phyloP scores from a whole-genome alignment of 2,888 invertebrate species.

The Meteorus colon region DNA sequence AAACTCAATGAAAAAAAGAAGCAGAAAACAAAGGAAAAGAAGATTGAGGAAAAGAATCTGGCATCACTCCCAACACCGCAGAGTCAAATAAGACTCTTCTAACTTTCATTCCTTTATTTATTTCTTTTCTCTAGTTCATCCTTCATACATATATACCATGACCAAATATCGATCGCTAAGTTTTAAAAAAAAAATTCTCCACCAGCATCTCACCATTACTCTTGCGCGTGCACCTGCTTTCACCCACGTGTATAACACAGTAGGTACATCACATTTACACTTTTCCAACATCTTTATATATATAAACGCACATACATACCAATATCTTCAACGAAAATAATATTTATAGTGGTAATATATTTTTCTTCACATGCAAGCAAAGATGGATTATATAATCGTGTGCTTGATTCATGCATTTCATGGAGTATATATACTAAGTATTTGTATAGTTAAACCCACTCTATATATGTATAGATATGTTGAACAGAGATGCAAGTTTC shows the following conservation, averaged over 20 bases:
- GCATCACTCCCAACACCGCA: constrained; percentile 23
- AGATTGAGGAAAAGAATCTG: constrained; percentile 20
- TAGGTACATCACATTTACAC: not conserved
- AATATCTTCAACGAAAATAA: constrained; percentile 1
- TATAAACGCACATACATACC: not conserved
- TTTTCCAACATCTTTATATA: not conserved
- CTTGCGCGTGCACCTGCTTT: constrained; percentile 11
- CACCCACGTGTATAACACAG: not conserved
- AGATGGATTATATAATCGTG: constrained; percentile 7
- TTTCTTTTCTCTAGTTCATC: not conserved
- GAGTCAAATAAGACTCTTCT: constrained; percentile 19
- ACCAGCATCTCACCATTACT: constrained; percentile 16
- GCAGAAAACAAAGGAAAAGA: not conserved
- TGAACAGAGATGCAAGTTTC: not conserved
- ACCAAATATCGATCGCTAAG: constrained; percentile 18
- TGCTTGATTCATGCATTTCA: constrained; percentile 3
- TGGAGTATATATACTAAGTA: not conserved
- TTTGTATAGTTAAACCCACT: not conserved
- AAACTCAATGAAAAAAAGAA: not conserved
- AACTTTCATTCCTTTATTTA: constrained; percentile 1
- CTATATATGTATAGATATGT: not conserved
- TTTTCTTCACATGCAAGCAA: constrained; percentile 4
- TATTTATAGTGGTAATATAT: constrained; percentile 4
- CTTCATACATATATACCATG: not conserved
- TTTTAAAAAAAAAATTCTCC: constrained; percentile 11